Percentiles rank a stretch among this genome's conserved stretches.
phyloP scores from a whole-genome alignment of 2,888 invertebrate species.

The Branchipolynoe longqiensis region DNA sequence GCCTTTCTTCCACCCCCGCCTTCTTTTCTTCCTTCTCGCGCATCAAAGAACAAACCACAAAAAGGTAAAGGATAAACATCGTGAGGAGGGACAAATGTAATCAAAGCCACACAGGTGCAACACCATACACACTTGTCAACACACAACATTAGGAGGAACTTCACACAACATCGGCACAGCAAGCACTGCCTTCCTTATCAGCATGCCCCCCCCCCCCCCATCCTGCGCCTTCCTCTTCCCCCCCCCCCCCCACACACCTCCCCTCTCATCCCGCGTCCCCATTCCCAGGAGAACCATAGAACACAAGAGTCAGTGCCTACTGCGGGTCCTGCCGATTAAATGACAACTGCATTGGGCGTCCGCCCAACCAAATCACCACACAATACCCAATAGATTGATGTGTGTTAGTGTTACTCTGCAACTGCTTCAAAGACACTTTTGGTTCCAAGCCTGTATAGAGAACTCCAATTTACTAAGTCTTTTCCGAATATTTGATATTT shows the following conservation, averaged over 20 bases:
- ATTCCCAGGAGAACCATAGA: neutral
- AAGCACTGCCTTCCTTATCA: neutral
- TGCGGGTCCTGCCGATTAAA: neutral
- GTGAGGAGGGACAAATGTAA: too few relatives aligned
- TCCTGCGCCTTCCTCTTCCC: neutral
- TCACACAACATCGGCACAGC: too few relatives aligned
- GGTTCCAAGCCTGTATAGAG: constrained; percentile 17
- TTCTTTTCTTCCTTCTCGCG: too few relatives aligned
- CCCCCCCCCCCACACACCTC: neutral
- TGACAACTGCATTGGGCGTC: neutral
- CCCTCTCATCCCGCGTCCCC: neutral
- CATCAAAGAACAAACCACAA: too few relatives aligned
- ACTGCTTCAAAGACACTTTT: constrained; percentile 35
- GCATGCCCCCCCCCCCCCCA: neutral
- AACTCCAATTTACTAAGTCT: too few relatives aligned
- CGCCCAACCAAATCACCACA: constrained; percentile 12
- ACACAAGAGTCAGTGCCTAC: neutral
- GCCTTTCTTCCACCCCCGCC: too few relatives aligned
- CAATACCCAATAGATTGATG: constrained; percentile 27
- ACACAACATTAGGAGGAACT: too few relatives aligned
- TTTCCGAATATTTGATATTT: too few relatives aligned
- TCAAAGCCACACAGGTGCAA: too few relatives aligned
- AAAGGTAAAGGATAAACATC: too few relatives aligned
- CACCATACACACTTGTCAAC: too few relatives aligned
- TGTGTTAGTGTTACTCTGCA: too few relatives aligned